Percentiles rank a stretch among this genome's conserved stretches.
Conservation (phyloP, 2,888 invertebrate species). For the Ornithoptera alexandrae region DNA sequence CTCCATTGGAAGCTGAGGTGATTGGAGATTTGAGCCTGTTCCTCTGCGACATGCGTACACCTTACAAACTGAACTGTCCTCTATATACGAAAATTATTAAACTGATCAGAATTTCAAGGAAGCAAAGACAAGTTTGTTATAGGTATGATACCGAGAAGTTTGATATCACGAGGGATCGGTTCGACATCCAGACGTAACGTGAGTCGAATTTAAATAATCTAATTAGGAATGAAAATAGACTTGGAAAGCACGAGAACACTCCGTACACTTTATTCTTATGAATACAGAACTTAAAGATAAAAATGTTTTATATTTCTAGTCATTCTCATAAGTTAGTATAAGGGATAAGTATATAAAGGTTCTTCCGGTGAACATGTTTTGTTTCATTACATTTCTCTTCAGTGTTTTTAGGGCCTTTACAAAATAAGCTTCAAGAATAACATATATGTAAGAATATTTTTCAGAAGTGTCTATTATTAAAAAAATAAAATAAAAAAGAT, state of each 20-base stretch:
- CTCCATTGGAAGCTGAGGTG: no score
- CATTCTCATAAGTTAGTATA: not conserved
- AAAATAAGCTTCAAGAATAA: not conserved
- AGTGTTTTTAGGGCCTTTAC: not conserved
- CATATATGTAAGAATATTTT: no score
- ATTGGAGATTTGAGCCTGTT: no score
- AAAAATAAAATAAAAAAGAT: no score
- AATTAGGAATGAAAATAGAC: slow-evolving; percentile 35
- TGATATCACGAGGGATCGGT: slow-evolving; percentile 27
- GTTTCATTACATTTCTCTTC: not conserved
- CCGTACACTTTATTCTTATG: not conserved
- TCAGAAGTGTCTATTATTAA: no score
- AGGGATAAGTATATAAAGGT: not conserved
- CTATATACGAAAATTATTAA: not conserved
- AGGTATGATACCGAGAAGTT: not conserved
- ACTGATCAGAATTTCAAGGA: not conserved
- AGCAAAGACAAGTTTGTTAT: not conserved
- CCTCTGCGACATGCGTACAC: no score
- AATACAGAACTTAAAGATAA: not conserved
- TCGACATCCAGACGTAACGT: slow-evolving; percentile 36
- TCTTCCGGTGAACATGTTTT: not conserved
- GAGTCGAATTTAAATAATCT: slow-evolving; percentile 54
- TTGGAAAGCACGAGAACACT: slow-evolving; percentile 1
- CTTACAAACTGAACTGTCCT: not conserved
- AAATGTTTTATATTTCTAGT: not conserved